These are phyloP conservation scores for Rhinophrynus dorsalis DNA, from an alignment of 2,797 vertebrate genomes.

Conservation along the genomic window DNA sequence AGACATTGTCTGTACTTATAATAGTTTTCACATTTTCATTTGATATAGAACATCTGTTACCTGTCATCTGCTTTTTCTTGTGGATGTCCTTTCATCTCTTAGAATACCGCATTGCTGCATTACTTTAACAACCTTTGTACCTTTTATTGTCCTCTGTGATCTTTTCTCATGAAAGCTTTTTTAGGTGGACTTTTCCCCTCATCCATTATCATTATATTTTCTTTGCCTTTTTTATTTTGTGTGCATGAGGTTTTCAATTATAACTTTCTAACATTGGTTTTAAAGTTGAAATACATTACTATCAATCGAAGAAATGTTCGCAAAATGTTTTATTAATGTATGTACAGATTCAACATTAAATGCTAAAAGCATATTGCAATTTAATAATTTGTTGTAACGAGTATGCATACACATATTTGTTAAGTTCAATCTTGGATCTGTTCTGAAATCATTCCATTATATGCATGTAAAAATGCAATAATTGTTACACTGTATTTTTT, in stretches of 20 bases:
- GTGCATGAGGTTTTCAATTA: neutral
- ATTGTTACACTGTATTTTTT: too few relatives aligned
- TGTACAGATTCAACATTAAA: neutral
- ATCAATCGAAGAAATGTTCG: neutral
- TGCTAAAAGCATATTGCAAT: neutral
- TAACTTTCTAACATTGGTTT: neutral
- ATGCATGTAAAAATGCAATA: too few relatives aligned
- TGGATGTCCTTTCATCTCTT: conserved; percentile 38
- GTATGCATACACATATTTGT: too few relatives aligned
- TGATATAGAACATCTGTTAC: conserved; percentile 47
- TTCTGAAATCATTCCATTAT: too few relatives aligned
- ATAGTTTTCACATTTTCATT: conserved; percentile 44
- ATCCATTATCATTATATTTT: conserved; percentile 32
- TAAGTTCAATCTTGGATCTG: too few relatives aligned
- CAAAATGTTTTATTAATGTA: neutral
- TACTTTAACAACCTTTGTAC: conserved; percentile 47
- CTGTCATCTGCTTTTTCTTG: conserved; percentile 39
- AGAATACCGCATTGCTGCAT: conserved; percentile 26
- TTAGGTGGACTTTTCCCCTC: conserved; percentile 18
- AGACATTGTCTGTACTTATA: conserved; percentile 41
- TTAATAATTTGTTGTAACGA: too few relatives aligned
- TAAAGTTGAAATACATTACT: too few relatives aligned
- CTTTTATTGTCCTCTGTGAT: conserved; percentile 42
- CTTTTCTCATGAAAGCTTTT: conserved; percentile 40
- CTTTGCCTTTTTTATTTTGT: conserved; percentile 15